phyloP scores from a whole-genome alignment of 2,888 invertebrate genomes.

The Drosophila vallismaia region DNA sequence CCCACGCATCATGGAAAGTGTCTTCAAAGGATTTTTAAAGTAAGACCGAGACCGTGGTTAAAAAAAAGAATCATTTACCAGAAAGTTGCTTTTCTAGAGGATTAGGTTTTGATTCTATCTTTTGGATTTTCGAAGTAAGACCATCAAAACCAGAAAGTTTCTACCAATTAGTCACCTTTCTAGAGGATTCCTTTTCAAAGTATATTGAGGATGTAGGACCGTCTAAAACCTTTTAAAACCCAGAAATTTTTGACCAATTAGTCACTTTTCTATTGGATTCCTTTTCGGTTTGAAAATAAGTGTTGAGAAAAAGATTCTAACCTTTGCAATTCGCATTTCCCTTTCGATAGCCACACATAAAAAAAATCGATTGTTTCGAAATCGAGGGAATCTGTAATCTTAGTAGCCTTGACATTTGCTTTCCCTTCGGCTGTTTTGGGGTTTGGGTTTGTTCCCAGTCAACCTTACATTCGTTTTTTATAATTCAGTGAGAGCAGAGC shows the following conservation, averaged over 20 bases:
- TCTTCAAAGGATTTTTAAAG: background rate
- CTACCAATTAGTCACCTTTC: too few relatives aligned
- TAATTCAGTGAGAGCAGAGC: background rate
- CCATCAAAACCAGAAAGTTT: background rate
- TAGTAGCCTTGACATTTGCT: background rate
- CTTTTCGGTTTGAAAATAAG: background rate
- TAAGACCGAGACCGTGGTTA: background rate
- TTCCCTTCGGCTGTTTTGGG: background rate
- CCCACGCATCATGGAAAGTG: background rate
- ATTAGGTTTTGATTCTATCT: too few relatives aligned
- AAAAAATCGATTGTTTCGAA: too few relatives aligned
- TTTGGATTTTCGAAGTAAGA: background rate
- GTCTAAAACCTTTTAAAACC: too few relatives aligned
- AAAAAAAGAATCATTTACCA: too few relatives aligned
- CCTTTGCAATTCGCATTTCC: too few relatives aligned
- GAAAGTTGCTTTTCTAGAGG: too few relatives aligned
- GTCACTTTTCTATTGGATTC: background rate
- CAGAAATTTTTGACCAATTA: background rate
- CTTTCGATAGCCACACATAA: too few relatives aligned
- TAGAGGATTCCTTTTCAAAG: too few relatives aligned
- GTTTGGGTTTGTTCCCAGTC: background rate
- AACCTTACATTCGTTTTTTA: background rate
- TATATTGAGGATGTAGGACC: too few relatives aligned
- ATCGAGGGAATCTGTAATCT: background rate
- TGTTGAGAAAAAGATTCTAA: too few relatives aligned